These are phyloP conservation scores for Cercopithecus hamlyni DNA, from an alignment of 2,797 vertebrate genomes.

Conservation along the genomic window DNA sequence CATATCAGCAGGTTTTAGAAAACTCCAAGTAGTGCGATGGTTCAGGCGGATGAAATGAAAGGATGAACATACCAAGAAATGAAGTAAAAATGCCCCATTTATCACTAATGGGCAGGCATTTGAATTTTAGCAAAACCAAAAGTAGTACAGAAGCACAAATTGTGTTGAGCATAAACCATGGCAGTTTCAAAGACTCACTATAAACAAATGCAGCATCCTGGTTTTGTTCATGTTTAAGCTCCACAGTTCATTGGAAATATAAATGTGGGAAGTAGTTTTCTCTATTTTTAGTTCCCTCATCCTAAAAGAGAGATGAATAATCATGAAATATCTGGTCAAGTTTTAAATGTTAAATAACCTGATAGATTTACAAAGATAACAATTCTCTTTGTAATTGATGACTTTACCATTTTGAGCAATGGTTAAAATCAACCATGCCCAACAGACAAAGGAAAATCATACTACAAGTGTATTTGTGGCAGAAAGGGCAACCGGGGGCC, in stretches of 20 bases:
- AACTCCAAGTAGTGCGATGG: neutral
- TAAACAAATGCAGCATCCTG: neutral
- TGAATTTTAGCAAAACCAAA: constrained; percentile 13
- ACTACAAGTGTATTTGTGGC: neutral
- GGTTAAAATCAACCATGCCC: neutral
- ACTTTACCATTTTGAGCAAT: neutral
- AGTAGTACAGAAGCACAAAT: neutral
- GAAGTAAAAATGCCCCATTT: neutral
- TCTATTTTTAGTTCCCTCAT: constrained; percentile 16
- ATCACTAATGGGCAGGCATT: neutral
- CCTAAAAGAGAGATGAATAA: neutral
- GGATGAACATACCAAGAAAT: neutral
- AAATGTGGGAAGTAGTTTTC: neutral
- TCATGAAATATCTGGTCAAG: neutral
- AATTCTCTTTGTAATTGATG: neutral
- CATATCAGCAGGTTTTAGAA: neutral
- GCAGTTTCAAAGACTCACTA: neutral
- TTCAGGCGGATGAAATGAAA: neutral
- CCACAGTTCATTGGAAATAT: neutral
- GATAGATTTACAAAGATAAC: neutral
- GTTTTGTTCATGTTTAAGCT: neutral
- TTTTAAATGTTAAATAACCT: neutral
- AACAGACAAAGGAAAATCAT: neutral
- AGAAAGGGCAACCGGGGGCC: neutral
- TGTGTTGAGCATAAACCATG: neutral